These are phyloP conservation scores for Orthochromis indermauri DNA, from an alignment of 2,113 vertebrate genomes.

Conservation along the genomic window DNA sequence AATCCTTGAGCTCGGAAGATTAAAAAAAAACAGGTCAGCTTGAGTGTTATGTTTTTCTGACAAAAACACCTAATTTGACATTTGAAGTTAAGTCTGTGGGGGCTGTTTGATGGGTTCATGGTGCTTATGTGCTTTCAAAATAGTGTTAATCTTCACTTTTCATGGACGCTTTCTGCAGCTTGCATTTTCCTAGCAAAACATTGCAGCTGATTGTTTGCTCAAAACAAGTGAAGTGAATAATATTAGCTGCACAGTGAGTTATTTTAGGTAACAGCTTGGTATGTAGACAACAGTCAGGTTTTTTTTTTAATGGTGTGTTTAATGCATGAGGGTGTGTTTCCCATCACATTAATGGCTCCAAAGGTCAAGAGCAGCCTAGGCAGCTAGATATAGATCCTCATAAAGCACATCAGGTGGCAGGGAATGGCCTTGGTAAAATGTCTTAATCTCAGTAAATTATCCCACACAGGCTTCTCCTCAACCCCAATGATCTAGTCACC, in stretches of 20 bases:
- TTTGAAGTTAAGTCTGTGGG: background rate
- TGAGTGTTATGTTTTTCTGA: background rate
- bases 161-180: background rate
- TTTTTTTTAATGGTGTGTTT: background rate
- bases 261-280: background rate
- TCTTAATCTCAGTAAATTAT: background rate
- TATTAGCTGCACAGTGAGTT: background rate
- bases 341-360: background rate
- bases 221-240: background rate
- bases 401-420: conserved; percentile 6
- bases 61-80: background rate
- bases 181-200: background rate
- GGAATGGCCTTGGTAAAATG: background rate
- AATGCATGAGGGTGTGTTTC: background rate
- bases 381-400: background rate
- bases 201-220: background rate
- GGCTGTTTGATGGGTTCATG: background rate
- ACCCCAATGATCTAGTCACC: background rate
- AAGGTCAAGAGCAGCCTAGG: background rate
- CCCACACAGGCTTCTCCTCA: background rate
- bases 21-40: background rate
- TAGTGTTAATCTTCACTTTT: background rate
- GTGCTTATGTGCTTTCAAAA: background rate
- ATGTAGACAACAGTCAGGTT: background rate
- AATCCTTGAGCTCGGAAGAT: background rate